phyloP scores from a whole-genome alignment of 2,797 vertebrate genomes.

The Gymnopithys bicolor region DNA sequence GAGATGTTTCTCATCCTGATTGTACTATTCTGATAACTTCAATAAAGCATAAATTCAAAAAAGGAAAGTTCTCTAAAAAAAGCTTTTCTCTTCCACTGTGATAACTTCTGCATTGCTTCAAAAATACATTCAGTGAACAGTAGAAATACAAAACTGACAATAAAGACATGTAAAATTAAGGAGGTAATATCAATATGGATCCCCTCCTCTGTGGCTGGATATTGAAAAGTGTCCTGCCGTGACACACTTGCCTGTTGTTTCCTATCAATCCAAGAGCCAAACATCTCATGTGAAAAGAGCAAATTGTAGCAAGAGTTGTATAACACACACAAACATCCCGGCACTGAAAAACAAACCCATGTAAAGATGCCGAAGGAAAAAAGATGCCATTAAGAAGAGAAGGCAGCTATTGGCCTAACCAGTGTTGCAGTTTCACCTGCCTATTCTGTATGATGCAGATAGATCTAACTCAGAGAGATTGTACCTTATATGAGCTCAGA shows the following conservation, averaged over 20 bases:
- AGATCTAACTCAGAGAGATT: neutral
- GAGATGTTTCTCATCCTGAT: neutral
- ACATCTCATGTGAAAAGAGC: neutral
- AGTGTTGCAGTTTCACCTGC: neutral
- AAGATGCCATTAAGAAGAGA: neutral
- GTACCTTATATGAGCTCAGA: neutral
- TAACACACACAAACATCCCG: accelerated
- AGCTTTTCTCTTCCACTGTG: neutral
- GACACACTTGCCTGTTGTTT: neutral
- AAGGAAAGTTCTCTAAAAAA: neutral
- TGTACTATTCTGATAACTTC: neutral
- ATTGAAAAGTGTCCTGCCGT: neutral
- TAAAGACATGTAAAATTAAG: neutral
- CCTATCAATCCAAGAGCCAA: neutral
- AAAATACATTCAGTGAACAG: neutral
- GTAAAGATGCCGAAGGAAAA: neutral
- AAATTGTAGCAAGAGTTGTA: neutral
- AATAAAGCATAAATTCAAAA: neutral
- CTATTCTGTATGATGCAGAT: neutral
- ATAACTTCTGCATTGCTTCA: neutral
- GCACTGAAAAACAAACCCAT: neutral
- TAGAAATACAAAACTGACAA: neutral
- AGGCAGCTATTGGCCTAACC: neutral
- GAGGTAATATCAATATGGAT: neutral
- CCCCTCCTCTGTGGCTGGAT: neutral